Evolutionary conservation across 2,888 invertebrate species (phyloP).

Genomic region (Euclidia mi): DNA sequence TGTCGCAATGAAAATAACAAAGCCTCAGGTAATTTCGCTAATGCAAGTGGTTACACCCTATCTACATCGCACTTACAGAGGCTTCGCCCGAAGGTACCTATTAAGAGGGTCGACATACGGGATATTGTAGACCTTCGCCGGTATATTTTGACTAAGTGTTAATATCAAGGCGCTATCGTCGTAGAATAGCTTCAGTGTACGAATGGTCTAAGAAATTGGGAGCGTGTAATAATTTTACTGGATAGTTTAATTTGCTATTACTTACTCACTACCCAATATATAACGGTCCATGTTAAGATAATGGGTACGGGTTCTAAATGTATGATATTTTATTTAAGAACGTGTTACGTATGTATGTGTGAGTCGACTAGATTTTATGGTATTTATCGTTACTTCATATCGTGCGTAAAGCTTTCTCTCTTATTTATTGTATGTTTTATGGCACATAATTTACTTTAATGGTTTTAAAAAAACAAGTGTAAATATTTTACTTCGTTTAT

Average conservation of each 20-base stretch:
- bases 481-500: constrained; percentile 76
- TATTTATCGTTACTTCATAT: no score
- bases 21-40: constrained; percentile 89
- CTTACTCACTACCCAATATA: background rate
- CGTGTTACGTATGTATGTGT: background rate
- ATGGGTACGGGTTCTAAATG: background rate
- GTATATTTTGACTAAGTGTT: constrained; percentile 82
- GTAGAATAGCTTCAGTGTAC: constrained; percentile 58
- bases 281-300: background rate
- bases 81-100: constrained; percentile 79
- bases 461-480: constrained; percentile 46
- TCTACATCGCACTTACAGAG: constrained; percentile 85
- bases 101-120: constrained; percentile 82
- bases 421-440: constrained; percentile 11
- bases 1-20: constrained; percentile 89
- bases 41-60: constrained; percentile 88
- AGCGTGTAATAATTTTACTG: constrained; percentile 24
- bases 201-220: constrained; percentile 57
- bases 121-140: constrained; percentile 77
- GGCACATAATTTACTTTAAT: background rate
- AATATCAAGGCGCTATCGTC: constrained; percentile 69
- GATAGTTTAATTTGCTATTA: constrained; percentile 10
- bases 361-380: background rate
- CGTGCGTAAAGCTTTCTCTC: no score
- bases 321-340: background rate